Base-by-base conservation (phyloP, 2,888 invertebrate genomes). In the Protonemura montana region DNA sequence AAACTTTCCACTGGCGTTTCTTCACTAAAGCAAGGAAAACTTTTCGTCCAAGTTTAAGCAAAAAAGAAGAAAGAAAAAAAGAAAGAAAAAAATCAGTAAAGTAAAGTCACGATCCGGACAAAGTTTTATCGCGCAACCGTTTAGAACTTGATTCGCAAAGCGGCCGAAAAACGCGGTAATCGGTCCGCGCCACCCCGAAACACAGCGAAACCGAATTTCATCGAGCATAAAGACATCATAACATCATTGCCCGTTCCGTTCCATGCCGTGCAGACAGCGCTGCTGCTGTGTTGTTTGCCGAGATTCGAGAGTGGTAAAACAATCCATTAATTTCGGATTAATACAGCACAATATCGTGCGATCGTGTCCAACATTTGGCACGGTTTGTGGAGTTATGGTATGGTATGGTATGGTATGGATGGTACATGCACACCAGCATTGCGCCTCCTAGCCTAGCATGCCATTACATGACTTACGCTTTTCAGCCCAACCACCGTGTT, bases 391-490 rank as follows among this genome's bases (percentile, higher is more conserved):
- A 7, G 41, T 5, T 41, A 41, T 13, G 41, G 41, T 13, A 13
- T 7, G 41, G 41, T 41, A 41, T 7, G 41, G 41, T 13, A 41
- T 41, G 59, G 59, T 59, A 7, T 35, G 5, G 35, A 10, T 35
- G 13, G 6, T 59, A 59, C 59, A 21, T 59, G 59, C 59, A 35
- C 10, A 35, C 35, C 10, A 1, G 59, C 13, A 10, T 2, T 7
- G 59, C 13, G 13, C 21, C 13, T 59, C 16, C 59, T 21, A 59
- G 59, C 59, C 13, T 10, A 10, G 3, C 59, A 59, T 59, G 59
- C 59, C 59, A 59, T 59, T 59, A 59, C 59, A 59, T 59, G 59
- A 59, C 59, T 59, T 59, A 59, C 59, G 59, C 59, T 59, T 59
- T 59, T 13, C 59, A 59, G 13, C 21, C 59, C 59, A 59, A 35